A percentile compares a stretch with the other conserved stretches of the same genome.
phyloP scores from a whole-genome alignment of 2,888 invertebrate genomes.

The Tachina lurida region DNA sequence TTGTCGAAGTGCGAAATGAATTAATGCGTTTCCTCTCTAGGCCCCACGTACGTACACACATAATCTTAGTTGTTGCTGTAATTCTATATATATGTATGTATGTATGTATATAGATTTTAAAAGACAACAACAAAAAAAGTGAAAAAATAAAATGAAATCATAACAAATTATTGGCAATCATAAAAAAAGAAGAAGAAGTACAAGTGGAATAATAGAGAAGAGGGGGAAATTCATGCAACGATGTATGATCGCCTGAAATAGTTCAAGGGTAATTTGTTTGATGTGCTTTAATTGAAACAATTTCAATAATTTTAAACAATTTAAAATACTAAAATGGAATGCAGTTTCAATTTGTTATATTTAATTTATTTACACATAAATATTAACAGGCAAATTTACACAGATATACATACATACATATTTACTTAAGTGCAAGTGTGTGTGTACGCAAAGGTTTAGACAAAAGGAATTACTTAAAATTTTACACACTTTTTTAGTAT shows the following conservation, averaged over 20 bases:
- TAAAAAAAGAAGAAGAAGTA: not conserved
- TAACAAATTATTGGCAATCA: conserved; percentile 53
- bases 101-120: conserved; percentile 16
- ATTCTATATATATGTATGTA: not conserved
- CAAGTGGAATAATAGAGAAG: not conserved
- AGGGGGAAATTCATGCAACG: not conserved
- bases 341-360: conserved; percentile 4
- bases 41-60: not conserved
- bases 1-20: conserved; percentile 70
- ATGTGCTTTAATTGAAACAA: conserved; percentile 19
- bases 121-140: conserved; percentile 18
- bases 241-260: conserved; percentile 32
- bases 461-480: conserved; percentile 51
- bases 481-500: conserved; percentile 26
- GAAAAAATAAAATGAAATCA: conserved; percentile 43
- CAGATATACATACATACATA: not conserved
- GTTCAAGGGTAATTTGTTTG: conserved; percentile 59
- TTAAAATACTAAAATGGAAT: conserved; percentile 1
- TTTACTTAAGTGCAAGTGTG: not conserved
- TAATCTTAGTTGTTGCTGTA: conserved; percentile 21
- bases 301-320: not conserved
- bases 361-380: not conserved
- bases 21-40: conserved; percentile 68
- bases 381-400: not conserved
- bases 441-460: not conserved